Percentiles rank a stretch among this genome's conserved stretches.
Conservation (phyloP, 2,888 invertebrate species). For the Cheilosia urbana region DNA sequence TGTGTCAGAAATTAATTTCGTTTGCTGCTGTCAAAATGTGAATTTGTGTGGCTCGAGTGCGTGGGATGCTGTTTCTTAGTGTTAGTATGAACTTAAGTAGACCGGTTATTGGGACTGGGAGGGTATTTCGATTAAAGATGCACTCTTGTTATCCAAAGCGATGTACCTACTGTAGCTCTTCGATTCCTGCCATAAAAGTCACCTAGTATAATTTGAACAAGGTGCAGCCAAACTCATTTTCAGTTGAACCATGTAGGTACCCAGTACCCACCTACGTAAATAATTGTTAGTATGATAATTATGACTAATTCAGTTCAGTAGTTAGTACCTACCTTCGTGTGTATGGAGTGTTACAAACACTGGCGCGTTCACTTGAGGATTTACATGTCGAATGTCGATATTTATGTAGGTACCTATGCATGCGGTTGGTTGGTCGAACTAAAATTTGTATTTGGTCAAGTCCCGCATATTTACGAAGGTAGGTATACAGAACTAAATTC, state of each 20-base stretch:
- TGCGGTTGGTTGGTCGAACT: too few species aligned
- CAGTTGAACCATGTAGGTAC: too few species aligned
- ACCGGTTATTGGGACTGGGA: constrained; percentile 20
- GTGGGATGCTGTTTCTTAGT: constrained; percentile 36
- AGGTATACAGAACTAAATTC: neutral
- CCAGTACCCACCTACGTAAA: constrained; percentile 9
- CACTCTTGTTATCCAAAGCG: neutral
- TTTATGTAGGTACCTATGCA: too few species aligned
- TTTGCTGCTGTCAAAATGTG: constrained; percentile 50
- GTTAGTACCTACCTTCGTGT: constrained; percentile 1
- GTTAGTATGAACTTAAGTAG: constrained; percentile 28
- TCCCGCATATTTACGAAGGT: neutral
- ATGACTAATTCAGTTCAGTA: constrained; percentile 35
- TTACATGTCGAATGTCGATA: too few species aligned
- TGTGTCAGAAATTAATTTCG: constrained; percentile 61
- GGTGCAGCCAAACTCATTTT: constrained; percentile 20
- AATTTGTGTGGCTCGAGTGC: constrained; percentile 37
- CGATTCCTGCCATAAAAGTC: constrained; percentile 17
- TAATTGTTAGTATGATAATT: neutral
- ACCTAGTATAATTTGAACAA: neutral
- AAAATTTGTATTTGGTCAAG: neutral
- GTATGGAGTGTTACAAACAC: neutral
- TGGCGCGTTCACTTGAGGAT: neutral
- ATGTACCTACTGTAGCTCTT: neutral
- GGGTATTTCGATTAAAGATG: constrained; percentile 6